These are phyloP conservation scores for Hyposoter dolosus DNA, from an alignment of 2,888 invertebrate species.

Conservation along the genomic window DNA sequence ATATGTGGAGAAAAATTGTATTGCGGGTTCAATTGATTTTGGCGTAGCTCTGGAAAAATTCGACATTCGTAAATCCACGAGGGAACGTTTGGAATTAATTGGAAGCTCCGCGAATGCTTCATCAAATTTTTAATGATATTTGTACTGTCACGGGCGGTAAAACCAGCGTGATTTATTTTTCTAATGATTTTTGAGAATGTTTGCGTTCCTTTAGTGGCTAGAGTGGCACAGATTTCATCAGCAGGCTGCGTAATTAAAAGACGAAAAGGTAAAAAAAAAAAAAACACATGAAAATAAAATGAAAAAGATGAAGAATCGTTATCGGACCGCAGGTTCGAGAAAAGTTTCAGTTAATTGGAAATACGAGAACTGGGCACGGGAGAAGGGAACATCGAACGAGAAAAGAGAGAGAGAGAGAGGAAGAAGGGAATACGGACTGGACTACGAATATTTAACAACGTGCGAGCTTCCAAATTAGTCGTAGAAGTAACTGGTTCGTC, in stretches of 20 bases:
- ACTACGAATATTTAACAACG: conserved; percentile 68
- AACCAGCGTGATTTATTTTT: background rate
- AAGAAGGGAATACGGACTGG: conserved; percentile 40
- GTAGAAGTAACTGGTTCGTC: conserved; percentile 67
- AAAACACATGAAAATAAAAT: background rate
- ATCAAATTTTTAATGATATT: conserved; percentile 9
- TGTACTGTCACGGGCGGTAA: background rate
- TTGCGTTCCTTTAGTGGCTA: background rate
- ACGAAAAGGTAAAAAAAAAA: conserved; percentile 16
- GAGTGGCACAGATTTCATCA: conserved; percentile 25
- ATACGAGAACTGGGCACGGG: conserved; percentile 58
- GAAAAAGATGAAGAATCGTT: conserved; percentile 53
- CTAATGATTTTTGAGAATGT: conserved; percentile 24
- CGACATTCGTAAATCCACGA: background rate
- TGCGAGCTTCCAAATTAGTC: conserved; percentile 67
- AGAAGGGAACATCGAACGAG: conserved; percentile 17
- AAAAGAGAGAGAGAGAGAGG: background rate
- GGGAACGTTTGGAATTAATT: background rate
- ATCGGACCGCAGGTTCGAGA: conserved; percentile 51
- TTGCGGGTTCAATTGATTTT: background rate
- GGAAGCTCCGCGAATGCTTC: background rate
- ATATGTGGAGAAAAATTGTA: background rate
- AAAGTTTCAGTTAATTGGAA: conserved; percentile 68
- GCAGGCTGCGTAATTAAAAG: conserved; percentile 43
- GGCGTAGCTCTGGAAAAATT: background rate